These are phyloP conservation scores for Hyaena hyaena DNA, from an alignment of 2,113 vertebrate genomes.

Conservation along the genomic window DNA sequence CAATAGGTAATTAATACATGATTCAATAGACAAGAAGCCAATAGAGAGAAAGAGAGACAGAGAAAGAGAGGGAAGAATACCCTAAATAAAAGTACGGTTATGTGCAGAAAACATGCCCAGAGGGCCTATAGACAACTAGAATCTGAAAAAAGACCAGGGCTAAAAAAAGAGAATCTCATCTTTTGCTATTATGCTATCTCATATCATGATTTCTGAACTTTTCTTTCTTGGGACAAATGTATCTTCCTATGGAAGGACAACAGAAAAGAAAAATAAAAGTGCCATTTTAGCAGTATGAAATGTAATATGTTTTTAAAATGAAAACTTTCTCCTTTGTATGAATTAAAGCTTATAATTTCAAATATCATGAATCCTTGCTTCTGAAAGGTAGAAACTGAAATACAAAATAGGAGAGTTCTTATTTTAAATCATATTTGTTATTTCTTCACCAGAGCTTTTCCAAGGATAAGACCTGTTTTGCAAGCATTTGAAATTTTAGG, in stretches of 20 bases:
- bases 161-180: neutral
- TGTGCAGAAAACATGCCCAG: neutral
- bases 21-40: neutral
- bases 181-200: neutral
- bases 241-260: neutral
- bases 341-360: neutral
- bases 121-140: neutral
- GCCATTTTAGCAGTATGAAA: neutral
- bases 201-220: neutral
- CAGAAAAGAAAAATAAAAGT: slow-evolving; percentile 10
- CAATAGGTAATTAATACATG: neutral
- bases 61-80: neutral
- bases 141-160: neutral
- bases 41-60: neutral
- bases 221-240: neutral
- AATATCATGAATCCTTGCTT: neutral
- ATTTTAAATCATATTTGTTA: slow-evolving; percentile 32
- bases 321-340: neutral
- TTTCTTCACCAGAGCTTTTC: neutral
- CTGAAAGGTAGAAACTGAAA: slow-evolving; percentile 32
- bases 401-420: neutral
- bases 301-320: neutral
- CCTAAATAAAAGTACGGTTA: slow-evolving; percentile 15
- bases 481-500: neutral
- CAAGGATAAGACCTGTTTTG: neutral